phyloP scores from a whole-genome alignment of 1,140 invertebrate species.

The Heliconius nattereri region DNA sequence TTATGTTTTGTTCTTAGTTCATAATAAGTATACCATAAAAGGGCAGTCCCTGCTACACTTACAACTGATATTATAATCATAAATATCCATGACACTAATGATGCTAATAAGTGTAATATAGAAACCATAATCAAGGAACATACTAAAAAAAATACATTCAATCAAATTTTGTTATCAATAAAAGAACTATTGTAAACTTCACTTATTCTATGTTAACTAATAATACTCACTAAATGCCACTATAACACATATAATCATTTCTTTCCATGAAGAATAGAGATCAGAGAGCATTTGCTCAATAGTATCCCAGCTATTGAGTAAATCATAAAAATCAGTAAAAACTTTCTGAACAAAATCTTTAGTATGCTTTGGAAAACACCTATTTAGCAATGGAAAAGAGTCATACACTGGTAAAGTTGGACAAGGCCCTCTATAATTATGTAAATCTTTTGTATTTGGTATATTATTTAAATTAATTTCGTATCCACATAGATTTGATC shows the following conservation, averaged over 20 bases:
- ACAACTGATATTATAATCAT: conserved; percentile 89
- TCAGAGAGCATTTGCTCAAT: conserved; percentile 94
- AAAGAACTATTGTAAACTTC: background rate
- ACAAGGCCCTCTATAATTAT: conserved; percentile 86
- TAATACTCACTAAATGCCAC: conserved; percentile 88
- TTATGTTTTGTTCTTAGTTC: conserved; percentile 88
- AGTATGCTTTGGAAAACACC: conserved; percentile 90
- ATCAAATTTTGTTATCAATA: background rate
- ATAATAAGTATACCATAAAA: conserved; percentile 95
- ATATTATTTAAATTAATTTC: conserved; percentile 83
- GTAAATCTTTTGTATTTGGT: conserved; percentile 67
- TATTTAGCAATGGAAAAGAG: conserved; percentile 89
- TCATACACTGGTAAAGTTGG: conserved; percentile 87
- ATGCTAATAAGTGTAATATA: conserved; percentile 91
- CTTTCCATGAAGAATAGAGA: conserved; percentile 92
- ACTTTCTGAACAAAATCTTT: conserved; percentile 83
- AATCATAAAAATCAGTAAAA: conserved; percentile 87
- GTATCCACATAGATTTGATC: conserved; percentile 87
- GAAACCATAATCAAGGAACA: conserved; percentile 91
- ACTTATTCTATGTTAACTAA: background rate
- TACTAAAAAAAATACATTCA: conserved; percentile 81
- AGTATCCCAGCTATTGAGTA: conserved; percentile 93
- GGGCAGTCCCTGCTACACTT: conserved; percentile 87
- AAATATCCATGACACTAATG: conserved; percentile 92
- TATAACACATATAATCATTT: conserved; percentile 90